phyloP scores from a whole-genome alignment of 2,888 invertebrate genomes.

The Epiblema foenella region DNA sequence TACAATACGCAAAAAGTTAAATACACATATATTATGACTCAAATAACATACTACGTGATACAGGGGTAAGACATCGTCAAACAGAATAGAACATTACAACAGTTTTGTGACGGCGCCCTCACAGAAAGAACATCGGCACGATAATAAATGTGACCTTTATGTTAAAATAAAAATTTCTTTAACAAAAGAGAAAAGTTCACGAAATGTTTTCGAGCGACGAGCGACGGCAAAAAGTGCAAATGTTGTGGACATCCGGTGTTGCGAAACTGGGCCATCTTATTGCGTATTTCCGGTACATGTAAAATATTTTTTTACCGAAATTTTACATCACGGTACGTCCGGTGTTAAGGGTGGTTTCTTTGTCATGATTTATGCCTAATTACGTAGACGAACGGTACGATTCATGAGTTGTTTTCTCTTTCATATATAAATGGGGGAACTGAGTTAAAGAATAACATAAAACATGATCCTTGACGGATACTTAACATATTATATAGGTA shows the following conservation, averaged over 20 bases:
- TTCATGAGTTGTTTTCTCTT: constrained; percentile 32
- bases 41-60: too few relatives aligned
- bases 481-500: neutral
- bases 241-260: constrained; percentile 54
- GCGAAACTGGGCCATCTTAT: constrained; percentile 59
- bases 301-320: constrained; percentile 44
- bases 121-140: constrained; percentile 21
- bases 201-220: constrained; percentile 39
- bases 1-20: too few relatives aligned
- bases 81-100: constrained; percentile 24
- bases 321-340: constrained; percentile 44
- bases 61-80: constrained; percentile 5
- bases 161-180: constrained; percentile 44
- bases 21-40: too few relatives aligned
- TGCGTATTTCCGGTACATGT: constrained; percentile 52
- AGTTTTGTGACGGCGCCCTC: constrained; percentile 38
- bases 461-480: neutral
- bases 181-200: constrained; percentile 42
- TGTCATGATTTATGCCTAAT: constrained; percentile 43
- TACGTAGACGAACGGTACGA: constrained; percentile 28
- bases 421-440: constrained; percentile 7
- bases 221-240: constrained; percentile 57
- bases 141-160: constrained; percentile 44
- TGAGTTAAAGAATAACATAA: neutral
- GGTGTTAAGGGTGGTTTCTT: constrained; percentile 43